These are phyloP conservation scores for Lontra canadensis DNA, from an alignment of 2,113 vertebrate genomes.

Conservation along the genomic window DNA sequence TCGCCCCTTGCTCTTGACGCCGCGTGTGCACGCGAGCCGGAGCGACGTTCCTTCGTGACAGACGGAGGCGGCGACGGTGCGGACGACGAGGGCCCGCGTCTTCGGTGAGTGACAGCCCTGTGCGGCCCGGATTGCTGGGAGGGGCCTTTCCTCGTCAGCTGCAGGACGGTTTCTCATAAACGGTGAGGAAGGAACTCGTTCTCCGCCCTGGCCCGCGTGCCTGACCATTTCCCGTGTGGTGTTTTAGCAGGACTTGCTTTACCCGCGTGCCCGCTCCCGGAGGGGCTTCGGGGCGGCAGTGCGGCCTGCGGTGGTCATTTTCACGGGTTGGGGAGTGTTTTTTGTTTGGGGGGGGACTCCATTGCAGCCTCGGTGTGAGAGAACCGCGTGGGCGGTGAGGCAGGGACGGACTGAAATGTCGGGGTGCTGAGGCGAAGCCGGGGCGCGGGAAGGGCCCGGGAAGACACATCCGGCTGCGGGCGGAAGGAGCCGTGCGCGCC, in stretches of 20 bases:
- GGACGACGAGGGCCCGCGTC: background rate
- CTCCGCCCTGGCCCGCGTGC: accelerated
- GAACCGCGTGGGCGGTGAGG: background rate
- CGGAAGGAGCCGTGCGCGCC: background rate
- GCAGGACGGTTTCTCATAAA: background rate
- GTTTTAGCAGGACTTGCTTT: background rate
- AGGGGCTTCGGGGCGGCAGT: background rate
- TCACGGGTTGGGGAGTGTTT: background rate
- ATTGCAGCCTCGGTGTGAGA: too few species aligned
- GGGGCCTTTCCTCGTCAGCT: background rate
- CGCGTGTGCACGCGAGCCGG: accelerated
- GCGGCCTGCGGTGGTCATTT: background rate
- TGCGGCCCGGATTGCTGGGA: background rate
- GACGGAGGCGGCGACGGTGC: background rate
- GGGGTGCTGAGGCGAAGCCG: accelerated
- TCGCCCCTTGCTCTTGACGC: background rate
- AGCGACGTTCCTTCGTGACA: accelerated
- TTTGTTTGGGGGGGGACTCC: too few species aligned
- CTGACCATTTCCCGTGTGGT: accelerated
- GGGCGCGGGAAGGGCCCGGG: accelerated
- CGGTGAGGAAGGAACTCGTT: background rate
- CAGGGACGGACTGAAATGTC: background rate
- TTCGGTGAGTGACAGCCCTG: background rate
- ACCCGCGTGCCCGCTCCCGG: background rate
- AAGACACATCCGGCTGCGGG: accelerated